These are phyloP conservation scores for Pelecanus crispus DNA, from an alignment of 2,113 vertebrate genomes.

Conservation along the genomic window DNA sequence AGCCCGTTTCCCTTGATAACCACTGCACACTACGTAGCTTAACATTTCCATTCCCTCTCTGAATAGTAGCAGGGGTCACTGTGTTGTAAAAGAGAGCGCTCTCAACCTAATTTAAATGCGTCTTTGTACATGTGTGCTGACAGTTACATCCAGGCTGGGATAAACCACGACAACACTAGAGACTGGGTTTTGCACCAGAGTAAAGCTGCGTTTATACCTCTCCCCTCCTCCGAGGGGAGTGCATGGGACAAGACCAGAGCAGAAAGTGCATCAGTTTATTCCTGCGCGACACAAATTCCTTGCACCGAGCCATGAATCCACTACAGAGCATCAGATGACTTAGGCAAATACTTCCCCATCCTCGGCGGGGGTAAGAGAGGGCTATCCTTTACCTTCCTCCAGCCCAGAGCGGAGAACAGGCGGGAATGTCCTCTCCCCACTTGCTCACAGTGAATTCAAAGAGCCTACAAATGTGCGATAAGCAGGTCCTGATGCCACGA, in stretches of 20 bases:
- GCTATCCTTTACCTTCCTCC: not conserved
- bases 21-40: not conserved
- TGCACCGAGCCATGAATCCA: not conserved
- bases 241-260: not conserved
- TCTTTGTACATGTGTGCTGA: not conserved
- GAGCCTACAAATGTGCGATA: accelerated
- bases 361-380: not conserved
- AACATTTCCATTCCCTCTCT: not conserved
- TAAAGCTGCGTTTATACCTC: not conserved
- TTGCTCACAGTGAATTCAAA: not conserved
- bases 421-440: not conserved
- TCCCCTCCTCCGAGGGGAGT: not conserved
- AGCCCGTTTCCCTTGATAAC: not conserved
- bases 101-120: not conserved
- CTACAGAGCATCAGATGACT: not conserved
- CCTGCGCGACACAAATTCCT: not conserved
- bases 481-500: not conserved
- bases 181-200: not conserved
- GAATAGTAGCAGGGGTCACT: not conserved
- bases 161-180: too few relatives aligned
- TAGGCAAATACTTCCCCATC: not conserved
- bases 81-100: not conserved
- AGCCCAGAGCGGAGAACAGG: not conserved
- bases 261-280: not conserved
- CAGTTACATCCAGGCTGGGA: not conserved